Base-by-base conservation (phyloP, 1,140 invertebrate genomes). In the Tribolium castaneum region DNA sequence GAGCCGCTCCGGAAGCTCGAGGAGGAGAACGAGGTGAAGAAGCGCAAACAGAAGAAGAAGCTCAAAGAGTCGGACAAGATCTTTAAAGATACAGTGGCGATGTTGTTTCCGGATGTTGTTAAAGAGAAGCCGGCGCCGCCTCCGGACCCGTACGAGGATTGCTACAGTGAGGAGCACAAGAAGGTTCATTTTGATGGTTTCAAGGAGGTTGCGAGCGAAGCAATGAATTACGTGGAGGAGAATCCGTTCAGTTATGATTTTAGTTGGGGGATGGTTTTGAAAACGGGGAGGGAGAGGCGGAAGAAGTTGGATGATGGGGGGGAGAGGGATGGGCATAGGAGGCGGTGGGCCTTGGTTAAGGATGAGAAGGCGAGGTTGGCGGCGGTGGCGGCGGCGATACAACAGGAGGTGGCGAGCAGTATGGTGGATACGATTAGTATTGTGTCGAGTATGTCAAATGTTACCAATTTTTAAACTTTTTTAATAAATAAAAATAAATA, bases 1-100 rank as follows among this genome's bases (percentile, higher is more conserved):
- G 85, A 83, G 9, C 89, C 88, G 1, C 49, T 89, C 49, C 73
- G 87, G 10, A 86, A 84, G 73, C 75, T 89, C 22, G 85, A 87
- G 14, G 81, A 86, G 51, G 87, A 89, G 25, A 85, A 84, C 1
- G 80, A 81, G 9, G 80, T 78, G 16, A 89, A 88, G 39, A 86
- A 86, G 12, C 72, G 81, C 25, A 87, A 86, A 75, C 84, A 85
- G 51, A 83, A 84, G 72, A 78, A 81, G 35, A 82, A 80, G 51
- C 62, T 86, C 10, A 80, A 81, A 75, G 77, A 84, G 51, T 78
- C 82, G 9, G 83, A 85, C 10, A 80, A 76, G 14, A 85, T 86
- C 51, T 86, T 86, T 52, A 77, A 79, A 9, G 78, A 85, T 6
- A 84, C 83, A 2, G 81, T 86, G 7, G 83, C 84, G 0, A 85